These are phyloP conservation scores for Aporophyla lueneburgensis DNA, from an alignment of 2,888 invertebrate species.

Conservation along the genomic window DNA sequence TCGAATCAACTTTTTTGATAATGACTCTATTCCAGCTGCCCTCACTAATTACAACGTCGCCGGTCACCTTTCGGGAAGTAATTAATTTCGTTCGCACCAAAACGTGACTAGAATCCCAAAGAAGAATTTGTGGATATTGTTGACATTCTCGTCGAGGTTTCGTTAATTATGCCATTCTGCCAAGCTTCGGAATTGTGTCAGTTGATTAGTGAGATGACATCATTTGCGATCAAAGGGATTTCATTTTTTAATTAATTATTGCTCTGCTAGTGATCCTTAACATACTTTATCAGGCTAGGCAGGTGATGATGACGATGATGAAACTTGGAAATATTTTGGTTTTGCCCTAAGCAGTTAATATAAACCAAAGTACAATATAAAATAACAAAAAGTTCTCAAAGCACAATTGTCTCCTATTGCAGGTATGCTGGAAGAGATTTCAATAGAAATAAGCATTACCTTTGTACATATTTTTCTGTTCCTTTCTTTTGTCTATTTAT, in stretches of 20 bases:
- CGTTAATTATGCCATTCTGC: constrained; percentile 59
- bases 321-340: not conserved
- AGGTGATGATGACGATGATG: no score
- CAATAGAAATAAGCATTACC: no score
- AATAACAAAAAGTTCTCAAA: no score
- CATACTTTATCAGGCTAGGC: no score
- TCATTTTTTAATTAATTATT: not conserved
- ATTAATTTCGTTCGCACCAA: constrained; percentile 67
- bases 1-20: constrained; percentile 49
- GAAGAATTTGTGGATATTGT: constrained; percentile 62
- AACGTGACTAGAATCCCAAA: constrained; percentile 65
- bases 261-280: not conserved
- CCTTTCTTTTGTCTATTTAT: no score
- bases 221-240: constrained; percentile 6
- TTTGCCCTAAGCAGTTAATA: fast-evolving
- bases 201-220: constrained; percentile 41
- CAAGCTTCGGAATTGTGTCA: constrained; percentile 44
- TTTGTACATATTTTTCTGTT: no score
- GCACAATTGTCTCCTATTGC: no score
- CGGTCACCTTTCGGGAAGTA: constrained; percentile 59
- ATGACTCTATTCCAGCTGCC: constrained; percentile 41
- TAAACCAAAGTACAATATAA: no score
- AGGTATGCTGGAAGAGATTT: no score
- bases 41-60: constrained; percentile 61
- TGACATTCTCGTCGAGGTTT: constrained; percentile 62